Percentiles rank a stretch among this genome's conserved stretches.
Conservation (phyloP, 2,797 vertebrate genomes). For the Pangasius larnaudii region DNA sequence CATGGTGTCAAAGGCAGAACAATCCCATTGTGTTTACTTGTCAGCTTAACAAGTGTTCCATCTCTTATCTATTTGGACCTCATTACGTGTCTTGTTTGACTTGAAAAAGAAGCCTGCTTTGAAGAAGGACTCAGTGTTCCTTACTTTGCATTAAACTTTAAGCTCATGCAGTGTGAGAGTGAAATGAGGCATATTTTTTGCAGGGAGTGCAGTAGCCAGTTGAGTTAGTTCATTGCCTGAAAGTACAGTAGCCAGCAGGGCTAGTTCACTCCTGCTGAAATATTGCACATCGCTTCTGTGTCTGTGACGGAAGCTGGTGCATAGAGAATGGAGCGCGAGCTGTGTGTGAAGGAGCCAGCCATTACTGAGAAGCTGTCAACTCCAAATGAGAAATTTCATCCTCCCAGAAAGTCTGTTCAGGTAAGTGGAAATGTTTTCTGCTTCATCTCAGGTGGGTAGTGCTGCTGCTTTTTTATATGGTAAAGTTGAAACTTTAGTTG, state of each 20-base stretch:
- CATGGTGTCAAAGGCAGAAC: not conserved
- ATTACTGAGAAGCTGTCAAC: constrained; percentile 73
- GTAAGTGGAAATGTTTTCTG: constrained; percentile 73
- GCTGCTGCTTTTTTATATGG: constrained; percentile 54
- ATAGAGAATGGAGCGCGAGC: constrained; percentile 66
- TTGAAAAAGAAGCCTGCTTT: constrained; percentile 52
- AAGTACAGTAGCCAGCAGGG: constrained; percentile 26
- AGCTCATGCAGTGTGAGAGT: not conserved
- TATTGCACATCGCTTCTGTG: constrained; percentile 17
- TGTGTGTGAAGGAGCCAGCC: constrained; percentile 64
- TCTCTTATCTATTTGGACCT: constrained; percentile 42
- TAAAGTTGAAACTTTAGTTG: constrained; percentile 74
- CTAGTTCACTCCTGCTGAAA: constrained; percentile 31
- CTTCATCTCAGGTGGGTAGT: constrained; percentile 44
- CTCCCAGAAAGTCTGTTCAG: constrained; percentile 69
- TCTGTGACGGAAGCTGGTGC: constrained; percentile 60
- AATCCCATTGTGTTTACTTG: constrained; percentile 31
- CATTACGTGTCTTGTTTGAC: constrained; percentile 48
- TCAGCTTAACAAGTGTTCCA: constrained; percentile 21
- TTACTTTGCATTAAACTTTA: constrained; percentile 25
- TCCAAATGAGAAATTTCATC: constrained; percentile 77
- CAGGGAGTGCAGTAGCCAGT: constrained; percentile 34
- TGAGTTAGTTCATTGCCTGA: constrained; percentile 15
- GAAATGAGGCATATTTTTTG: constrained; percentile 43
- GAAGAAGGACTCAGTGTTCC: constrained; percentile 49